Base-by-base conservation (phyloP, 2,113 vertebrate genomes). In the Pipa parva region DNA sequence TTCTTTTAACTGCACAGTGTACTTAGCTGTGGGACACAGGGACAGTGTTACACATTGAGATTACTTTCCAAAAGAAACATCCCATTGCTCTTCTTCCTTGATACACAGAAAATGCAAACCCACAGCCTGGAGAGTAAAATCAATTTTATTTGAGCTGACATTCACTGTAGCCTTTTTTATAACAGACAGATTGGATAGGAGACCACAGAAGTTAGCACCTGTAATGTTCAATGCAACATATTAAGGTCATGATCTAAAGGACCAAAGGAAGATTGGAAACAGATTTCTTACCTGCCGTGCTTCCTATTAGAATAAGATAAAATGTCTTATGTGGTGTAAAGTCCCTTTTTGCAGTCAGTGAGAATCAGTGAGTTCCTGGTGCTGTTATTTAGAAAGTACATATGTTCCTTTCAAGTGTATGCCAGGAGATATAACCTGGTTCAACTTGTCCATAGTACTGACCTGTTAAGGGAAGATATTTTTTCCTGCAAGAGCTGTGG, bases 191-290 rank as follows among this genome's bases (percentile, higher is more conserved):
- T 68, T 59, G 65, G 31, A 59, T 22, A 36, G 22, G 22, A 18
- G 56, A 59, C 46, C 56, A 51, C 45, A 28, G 65, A 10, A 17
- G 18, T 11, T 9, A 9, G 55, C 64, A 46, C 46, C 27, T 59
- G 56, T 68, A 39, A 39, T 46, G 45, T 27, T 28, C 56, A 28
- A 51, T 59, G n/a, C 56, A 39, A 33, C 39, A 22, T 48, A 51
- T 59, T 59, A 26, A 59, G 56, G 45, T 68, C 45, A 50, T 54
- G 63, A 66, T 48, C 39, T 45, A 42, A 18, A 66, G 52, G 26
- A 17, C 24, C 22, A 24, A 26, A 13, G 37, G 17, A 20, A 67
- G 28, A 50, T 59, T 27, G 22, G 27, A 50, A 49, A 21, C 18
- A 8, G 11, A 21, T 56, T 24, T 58, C n/a, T 36, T 45, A 17